phyloP scores from a whole-genome alignment of 2,888 invertebrate genomes.

The Himalopsyche japonica region DNA sequence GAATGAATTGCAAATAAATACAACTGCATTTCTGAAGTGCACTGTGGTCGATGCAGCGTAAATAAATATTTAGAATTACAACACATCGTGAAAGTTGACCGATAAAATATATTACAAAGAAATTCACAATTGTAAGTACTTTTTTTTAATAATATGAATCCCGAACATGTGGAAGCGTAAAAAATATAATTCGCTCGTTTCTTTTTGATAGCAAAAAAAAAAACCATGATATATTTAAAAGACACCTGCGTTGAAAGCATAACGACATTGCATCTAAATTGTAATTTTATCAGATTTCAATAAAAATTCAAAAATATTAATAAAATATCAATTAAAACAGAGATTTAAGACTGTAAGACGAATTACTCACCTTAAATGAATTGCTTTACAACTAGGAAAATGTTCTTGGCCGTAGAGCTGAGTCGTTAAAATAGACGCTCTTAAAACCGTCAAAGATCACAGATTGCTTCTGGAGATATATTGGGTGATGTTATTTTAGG shows the following conservation, averaged over 20 bases:
- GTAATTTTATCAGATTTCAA: no score
- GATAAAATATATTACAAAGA: not conserved
- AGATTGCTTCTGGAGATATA: not conserved
- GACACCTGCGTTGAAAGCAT: no score
- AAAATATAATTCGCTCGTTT: no score
- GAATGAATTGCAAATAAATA: not conserved
- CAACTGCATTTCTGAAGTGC: not conserved
- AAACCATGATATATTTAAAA: no score
- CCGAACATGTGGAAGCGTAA: no score
- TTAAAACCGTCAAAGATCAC: not conserved
- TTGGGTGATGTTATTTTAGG: not conserved
- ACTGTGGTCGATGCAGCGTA: not conserved
- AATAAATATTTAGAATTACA: not conserved
- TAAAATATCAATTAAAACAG: no score
- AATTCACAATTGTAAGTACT: no score
- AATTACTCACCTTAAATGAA: not conserved
- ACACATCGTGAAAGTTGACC: not conserved
- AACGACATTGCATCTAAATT: no score
- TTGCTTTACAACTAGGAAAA: not conserved
- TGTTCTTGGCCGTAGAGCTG: not conserved
- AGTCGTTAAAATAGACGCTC: not conserved
- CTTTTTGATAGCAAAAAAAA: no score
- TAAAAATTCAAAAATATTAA: no score
- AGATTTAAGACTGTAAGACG: no score
- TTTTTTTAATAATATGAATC: no score